Evolutionary conservation across 2,113 vertebrate species (phyloP), one percentile per base, ranked within the genome.

Genomic region (Xenopus laevis): DNA sequence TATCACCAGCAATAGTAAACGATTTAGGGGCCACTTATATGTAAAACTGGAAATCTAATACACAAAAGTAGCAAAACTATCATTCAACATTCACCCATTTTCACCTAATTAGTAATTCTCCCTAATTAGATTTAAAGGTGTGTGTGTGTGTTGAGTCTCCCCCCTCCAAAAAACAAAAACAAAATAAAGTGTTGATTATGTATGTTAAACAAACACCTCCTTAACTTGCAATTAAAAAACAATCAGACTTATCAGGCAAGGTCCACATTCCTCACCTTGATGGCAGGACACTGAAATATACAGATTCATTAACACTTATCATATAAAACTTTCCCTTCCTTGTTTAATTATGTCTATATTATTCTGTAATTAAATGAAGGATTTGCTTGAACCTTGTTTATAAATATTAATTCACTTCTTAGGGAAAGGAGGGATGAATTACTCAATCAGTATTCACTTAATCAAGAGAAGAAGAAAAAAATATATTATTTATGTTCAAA

Each of bases 71-170:
- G 10, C 21, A 60, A 66, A 58, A 57, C 53, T 66, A 53, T 79
- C 84, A 80, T 78, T 83, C 76, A 83, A 80, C 81, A 83, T 83
- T 85, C 79, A 82, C 84, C 83, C 79, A 85, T 87, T 87, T 84
- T 85, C 89, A 87, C 86, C 86, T 92, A 93, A 95, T 94, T 93
- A 95, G 93, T 87, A 90, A 86, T 86, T 82, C 83, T 86, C 86
- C 33, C 86, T 96, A 94, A 94, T 96, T 95, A 92, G 93, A 96
- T 97, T 96, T 94, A 68, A 84, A 91, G 84, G 88, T 87, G 91
- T 86, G 81, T n/a, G 87, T 88, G 90, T 89, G 86, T 89, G 86
- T 86, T 60, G 89, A 87, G 87, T 91, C 85, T 87, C 91, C 15
- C 15, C n/a, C n/a, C 11, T 27, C 11, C 11, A 80, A 78, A 87